Percentiles rank a stretch among this genome's conserved stretches.
These are phyloP conservation scores for Nothoprocta pentlandii DNA, from an alignment of 2,113 vertebrate species.

Conservation along the genomic window DNA sequence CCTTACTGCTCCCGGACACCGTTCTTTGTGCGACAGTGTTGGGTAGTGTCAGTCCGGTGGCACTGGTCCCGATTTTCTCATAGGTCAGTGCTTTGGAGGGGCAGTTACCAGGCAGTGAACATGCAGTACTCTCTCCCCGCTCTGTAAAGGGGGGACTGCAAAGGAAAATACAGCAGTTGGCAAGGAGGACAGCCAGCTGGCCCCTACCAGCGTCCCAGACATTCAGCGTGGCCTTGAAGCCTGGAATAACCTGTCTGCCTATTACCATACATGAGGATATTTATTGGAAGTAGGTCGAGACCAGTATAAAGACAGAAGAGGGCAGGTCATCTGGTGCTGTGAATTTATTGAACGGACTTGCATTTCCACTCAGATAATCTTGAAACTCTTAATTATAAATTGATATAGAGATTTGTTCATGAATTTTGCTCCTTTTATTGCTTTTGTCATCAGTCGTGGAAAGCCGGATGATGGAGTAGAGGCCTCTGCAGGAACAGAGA, in stretches of 20 bases:
- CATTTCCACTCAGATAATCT: background rate
- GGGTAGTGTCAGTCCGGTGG: background rate
- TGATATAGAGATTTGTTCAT: background rate
- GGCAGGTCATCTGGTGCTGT: background rate
- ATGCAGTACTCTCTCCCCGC: fast-evolving
- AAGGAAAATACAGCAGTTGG: background rate
- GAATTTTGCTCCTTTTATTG: background rate
- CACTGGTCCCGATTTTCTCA: background rate
- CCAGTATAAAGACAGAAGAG: background rate
- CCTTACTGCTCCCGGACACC: background rate
- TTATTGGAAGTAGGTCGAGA: background rate
- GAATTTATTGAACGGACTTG: background rate
- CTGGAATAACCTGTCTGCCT: background rate
- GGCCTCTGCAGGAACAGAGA: background rate
- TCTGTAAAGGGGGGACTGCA: background rate
- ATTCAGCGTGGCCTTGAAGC: background rate
- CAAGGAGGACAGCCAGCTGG: background rate
- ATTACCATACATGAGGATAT: background rate
- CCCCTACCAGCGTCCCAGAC: background rate
- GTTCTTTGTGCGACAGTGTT: background rate
- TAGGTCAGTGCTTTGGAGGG: background rate
- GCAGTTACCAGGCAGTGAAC: background rate
- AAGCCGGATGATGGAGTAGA: fast-evolving
- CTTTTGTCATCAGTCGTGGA: background rate
- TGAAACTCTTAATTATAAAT: background rate